Conservation (phyloP, 2,888 invertebrate genomes). For the Brachyptera risi region DNA sequence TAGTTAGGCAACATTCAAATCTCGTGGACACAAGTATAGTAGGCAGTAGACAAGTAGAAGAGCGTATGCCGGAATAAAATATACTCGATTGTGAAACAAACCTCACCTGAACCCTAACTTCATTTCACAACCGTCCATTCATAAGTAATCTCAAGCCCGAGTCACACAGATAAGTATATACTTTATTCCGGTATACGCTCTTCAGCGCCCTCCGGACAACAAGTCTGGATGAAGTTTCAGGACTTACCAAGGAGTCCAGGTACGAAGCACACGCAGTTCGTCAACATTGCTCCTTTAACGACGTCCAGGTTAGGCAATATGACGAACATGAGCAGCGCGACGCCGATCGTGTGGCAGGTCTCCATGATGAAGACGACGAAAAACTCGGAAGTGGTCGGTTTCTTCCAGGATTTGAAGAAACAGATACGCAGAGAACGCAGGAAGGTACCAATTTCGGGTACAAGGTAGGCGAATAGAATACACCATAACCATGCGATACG, state of each 20-base stretch:
- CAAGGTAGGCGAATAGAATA: conserved; percentile 65
- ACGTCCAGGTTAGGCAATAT: conserved; percentile 78
- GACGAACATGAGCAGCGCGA: conserved; percentile 68
- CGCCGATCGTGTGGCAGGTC: conserved; percentile 70
- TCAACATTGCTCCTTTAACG: conserved; percentile 76
- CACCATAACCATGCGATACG: conserved; percentile 77
- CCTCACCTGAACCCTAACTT: too few species aligned
- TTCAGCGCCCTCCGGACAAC: too few species aligned
- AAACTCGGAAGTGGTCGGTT: conserved; percentile 55
- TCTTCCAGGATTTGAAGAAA: conserved; percentile 64
- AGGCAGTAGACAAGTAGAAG: too few species aligned
- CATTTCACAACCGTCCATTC: too few species aligned
- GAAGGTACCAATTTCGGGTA: conserved; percentile 73
- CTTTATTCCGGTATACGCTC: too few species aligned
- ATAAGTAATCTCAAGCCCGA: too few species aligned
- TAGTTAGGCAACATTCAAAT: too few species aligned
- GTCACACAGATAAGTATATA: too few species aligned
- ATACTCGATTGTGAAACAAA: too few species aligned
- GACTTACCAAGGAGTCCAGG: conserved; percentile 70
- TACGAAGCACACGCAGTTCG: conserved; percentile 77
- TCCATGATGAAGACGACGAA: conserved; percentile 66
- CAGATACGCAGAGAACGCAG: conserved; percentile 65
- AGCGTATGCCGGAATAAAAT: too few species aligned
- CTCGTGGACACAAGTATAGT: too few species aligned
- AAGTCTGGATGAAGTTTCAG: too few species aligned